These are phyloP conservation scores for Poecilia velifera DNA, from an alignment of 2,797 vertebrate species.

Conservation along the genomic window DNA sequence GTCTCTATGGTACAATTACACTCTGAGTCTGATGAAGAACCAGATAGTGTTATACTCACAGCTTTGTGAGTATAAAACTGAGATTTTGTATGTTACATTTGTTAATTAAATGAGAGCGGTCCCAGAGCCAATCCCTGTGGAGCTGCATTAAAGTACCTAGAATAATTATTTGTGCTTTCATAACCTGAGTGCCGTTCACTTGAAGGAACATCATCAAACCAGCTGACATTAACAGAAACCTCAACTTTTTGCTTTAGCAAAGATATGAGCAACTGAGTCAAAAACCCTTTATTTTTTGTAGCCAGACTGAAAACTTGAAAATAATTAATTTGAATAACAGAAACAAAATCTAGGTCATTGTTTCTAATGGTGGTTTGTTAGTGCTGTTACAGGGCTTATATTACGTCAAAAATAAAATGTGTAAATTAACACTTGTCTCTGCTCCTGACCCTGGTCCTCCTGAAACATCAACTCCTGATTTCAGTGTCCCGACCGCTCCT, in stretches of 20 bases:
- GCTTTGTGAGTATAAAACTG: neutral
- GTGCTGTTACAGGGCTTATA: neutral
- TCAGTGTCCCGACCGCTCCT: constrained; percentile 19
- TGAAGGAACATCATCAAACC: neutral
- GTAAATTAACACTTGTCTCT: neutral
- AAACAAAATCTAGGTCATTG: neutral
- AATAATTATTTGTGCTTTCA: neutral
- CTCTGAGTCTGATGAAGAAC: neutral
- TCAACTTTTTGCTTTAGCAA: neutral
- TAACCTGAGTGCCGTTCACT: neutral
- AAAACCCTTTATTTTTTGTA: neutral
- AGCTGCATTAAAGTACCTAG: neutral
- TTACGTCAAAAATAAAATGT: neutral
- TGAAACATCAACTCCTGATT: constrained; percentile 13
- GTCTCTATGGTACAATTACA: neutral
- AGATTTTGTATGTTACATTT: neutral
- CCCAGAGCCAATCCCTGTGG: neutral
- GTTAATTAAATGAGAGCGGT: neutral
- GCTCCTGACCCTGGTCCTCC: constrained; percentile 18
- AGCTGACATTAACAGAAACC: neutral
- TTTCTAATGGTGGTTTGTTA: neutral
- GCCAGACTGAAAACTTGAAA: neutral
- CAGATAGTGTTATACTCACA: neutral
- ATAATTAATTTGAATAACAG: neutral
- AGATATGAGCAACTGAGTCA: neutral